Conservation (phyloP, 2,797 vertebrate species). For the Premnoplex brunnescens region DNA sequence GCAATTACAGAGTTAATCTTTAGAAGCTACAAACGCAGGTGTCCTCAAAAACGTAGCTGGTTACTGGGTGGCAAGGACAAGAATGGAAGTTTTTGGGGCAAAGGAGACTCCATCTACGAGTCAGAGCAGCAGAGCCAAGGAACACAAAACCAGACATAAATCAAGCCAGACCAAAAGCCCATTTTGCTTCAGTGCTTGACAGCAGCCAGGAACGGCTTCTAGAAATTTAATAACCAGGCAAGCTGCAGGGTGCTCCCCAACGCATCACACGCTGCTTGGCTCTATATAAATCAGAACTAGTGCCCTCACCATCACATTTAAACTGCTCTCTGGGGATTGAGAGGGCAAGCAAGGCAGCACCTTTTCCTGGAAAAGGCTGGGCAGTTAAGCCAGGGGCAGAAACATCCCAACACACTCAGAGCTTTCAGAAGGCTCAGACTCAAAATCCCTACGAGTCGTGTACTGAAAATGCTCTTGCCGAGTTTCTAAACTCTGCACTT, state of each 20-base stretch:
- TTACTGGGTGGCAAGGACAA: not conserved
- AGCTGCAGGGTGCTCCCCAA: not conserved
- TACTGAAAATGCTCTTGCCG: not conserved
- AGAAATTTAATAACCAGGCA: not conserved
- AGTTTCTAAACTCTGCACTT: not conserved
- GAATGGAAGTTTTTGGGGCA: not conserved
- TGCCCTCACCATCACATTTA: not conserved
- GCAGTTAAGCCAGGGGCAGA: not conserved
- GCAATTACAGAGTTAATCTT: not conserved
- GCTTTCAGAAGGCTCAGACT: not conserved
- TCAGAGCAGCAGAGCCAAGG: not conserved
- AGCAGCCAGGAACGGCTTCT: not conserved
- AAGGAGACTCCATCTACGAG: not conserved
- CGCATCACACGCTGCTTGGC: not conserved
- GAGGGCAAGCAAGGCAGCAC: not conserved
- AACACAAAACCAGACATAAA: not conserved
- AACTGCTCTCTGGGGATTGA: not conserved
- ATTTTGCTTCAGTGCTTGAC: not conserved
- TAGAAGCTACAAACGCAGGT: not conserved
- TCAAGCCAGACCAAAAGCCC: not conserved
- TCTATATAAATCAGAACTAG: not conserved
- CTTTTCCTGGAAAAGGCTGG: not conserved
- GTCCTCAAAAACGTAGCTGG: not conserved
- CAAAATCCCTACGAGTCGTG: accelerated
- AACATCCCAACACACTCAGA: not conserved